Percentiles rank a stretch among this genome's conserved stretches.
These are phyloP conservation scores for Campoplex capitator DNA, from an alignment of 2,888 invertebrate species.

Conservation along the genomic window DNA sequence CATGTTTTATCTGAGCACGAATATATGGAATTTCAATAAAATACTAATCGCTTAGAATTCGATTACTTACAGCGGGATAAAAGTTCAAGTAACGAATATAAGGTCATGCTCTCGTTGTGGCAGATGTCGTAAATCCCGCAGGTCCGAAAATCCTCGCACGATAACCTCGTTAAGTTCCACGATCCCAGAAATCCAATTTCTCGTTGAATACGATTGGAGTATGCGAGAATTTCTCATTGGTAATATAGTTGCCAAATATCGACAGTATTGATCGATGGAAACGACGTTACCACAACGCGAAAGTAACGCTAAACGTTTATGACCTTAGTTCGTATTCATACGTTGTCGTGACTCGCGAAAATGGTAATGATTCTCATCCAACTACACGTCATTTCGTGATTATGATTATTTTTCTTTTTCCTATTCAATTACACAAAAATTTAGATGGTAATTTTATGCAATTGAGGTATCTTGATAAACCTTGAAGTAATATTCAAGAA, in stretches of 20 bases:
- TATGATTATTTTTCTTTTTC: neutral
- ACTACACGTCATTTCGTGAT: neutral
- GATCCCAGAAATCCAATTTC: constrained; percentile 51
- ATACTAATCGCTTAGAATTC: constrained; percentile 51
- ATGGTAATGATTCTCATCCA: neutral
- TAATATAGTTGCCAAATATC: constrained; percentile 72
- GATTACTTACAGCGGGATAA: constrained; percentile 55
- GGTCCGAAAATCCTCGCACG: constrained; percentile 62
- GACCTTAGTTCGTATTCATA: neutral
- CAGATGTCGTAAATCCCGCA: constrained; percentile 67
- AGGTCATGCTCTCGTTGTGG: constrained; percentile 76
- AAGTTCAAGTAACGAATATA: constrained; percentile 57
- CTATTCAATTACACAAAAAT: neutral
- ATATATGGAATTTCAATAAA: neutral
- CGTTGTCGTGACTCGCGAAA: constrained; percentile 3
- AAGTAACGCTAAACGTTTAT: constrained; percentile 14
- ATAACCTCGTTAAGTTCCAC: constrained; percentile 36
- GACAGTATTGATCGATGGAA: constrained; percentile 27
- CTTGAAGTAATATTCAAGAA: neutral
- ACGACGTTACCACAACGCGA: neutral
- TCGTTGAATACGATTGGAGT: constrained; percentile 68
- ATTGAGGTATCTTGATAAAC: neutral
- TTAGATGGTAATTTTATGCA: neutral
- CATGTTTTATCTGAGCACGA: neutral
- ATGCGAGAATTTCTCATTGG: constrained; percentile 75